Conservation (phyloP, 2,797 vertebrate genomes). For the Nyctalus aviator region DNA sequence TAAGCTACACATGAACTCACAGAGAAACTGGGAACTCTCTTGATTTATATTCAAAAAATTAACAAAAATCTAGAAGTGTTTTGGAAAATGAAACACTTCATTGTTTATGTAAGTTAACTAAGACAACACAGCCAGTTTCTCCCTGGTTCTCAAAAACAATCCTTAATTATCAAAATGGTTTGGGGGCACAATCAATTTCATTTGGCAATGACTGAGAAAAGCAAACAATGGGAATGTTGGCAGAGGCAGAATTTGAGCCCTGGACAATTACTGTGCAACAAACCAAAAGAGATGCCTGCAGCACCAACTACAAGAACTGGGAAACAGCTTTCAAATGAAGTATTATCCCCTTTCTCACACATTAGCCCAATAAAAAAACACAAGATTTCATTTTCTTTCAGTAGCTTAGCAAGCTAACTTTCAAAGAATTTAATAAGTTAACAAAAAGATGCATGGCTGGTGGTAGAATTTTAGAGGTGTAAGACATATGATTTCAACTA, state of each 20-base stretch:
- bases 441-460: slow-evolving; percentile 52
- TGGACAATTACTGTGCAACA: slow-evolving; percentile 54
- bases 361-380: slow-evolving; percentile 57
- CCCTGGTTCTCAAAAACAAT: slow-evolving; percentile 60
- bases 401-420: slow-evolving; percentile 58
- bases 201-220: slow-evolving; percentile 61
- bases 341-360: slow-evolving; percentile 25
- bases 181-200: slow-evolving; percentile 46
- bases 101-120: slow-evolving; percentile 59
- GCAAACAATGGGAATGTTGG: slow-evolving; percentile 58
- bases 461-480: slow-evolving; percentile 55
- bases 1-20: slow-evolving; percentile 50
- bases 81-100: slow-evolving; percentile 57
- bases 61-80: slow-evolving; percentile 37
- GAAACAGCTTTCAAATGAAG: slow-evolving; percentile 63
- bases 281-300: slow-evolving; percentile 59
- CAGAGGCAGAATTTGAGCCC: slow-evolving; percentile 48
- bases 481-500: slow-evolving; percentile 55
- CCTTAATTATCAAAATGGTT: slow-evolving; percentile 66
- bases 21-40: slow-evolving; percentile 35
- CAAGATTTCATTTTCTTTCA: slow-evolving; percentile 62
- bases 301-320: slow-evolving; percentile 32
- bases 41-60: slow-evolving; percentile 53
- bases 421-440: slow-evolving; percentile 34
- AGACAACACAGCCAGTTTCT: slow-evolving; percentile 64